These are phyloP conservation scores for Rynchops niger DNA, from an alignment of 2,113 vertebrate genomes.

Conservation along the genomic window DNA sequence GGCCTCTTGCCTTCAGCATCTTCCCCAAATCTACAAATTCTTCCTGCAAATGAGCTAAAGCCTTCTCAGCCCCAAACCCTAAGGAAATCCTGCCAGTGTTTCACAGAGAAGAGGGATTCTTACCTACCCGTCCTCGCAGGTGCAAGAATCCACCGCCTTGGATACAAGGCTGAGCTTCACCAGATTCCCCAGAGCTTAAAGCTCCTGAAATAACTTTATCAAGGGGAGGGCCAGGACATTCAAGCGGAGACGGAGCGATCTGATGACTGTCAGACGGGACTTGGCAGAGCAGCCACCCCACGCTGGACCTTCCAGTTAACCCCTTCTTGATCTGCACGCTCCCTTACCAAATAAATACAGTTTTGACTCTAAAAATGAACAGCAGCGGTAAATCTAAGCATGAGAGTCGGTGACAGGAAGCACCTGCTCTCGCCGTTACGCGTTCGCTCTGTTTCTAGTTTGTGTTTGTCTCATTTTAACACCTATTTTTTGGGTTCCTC, in stretches of 20 bases:
- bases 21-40: background rate
- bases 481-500: background rate
- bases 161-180: background rate
- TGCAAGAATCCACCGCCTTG: background rate
- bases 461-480: background rate
- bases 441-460: background rate
- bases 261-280: background rate
- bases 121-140: background rate
- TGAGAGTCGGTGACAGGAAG: background rate
- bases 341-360: background rate
- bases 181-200: background rate
- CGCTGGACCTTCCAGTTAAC: background rate
- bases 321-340: background rate
- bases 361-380: background rate
- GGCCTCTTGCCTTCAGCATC: background rate
- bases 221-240: background rate
- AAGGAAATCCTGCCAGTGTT: background rate
- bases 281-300: background rate
- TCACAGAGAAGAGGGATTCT: background rate
- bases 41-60: background rate
- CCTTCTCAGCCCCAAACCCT: background rate
- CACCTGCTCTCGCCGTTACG: background rate
- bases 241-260: background rate
- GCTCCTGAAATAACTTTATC: background rate
- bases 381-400: background rate